Conservation (phyloP, 1,140 invertebrate genomes). For the Hermetia illucens region DNA sequence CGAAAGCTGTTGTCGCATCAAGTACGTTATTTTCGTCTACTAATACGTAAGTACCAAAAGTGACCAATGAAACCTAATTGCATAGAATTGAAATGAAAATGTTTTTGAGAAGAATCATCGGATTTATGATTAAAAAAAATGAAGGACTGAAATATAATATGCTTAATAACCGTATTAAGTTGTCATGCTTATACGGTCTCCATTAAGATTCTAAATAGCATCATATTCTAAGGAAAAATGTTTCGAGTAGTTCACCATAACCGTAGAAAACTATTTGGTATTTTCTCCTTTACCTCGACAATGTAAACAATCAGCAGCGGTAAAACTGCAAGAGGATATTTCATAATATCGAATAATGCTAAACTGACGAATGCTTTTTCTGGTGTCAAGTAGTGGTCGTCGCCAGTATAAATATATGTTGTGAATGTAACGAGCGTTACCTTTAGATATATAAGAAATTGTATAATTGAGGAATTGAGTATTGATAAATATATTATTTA, state of each 20-base stretch:
- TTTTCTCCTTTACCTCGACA: slow-evolving; percentile 44
- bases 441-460: no score
- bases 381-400: slow-evolving; percentile 51
- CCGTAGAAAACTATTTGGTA: no score
- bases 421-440: slow-evolving; percentile 78
- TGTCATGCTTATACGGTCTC: no score
- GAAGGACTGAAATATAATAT: no score
- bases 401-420: slow-evolving; percentile 56
- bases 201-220: no score
- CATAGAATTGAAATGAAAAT: not conserved
- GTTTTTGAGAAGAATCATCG: not conserved
- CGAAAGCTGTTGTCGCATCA: slow-evolving; percentile 85
- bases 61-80: slow-evolving; percentile 70
- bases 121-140: no score
- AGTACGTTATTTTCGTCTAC: slow-evolving; percentile 69
- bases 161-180: no score
- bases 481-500: no score
- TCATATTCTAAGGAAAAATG: no score
- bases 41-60: slow-evolving; percentile 83
- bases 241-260: no score
- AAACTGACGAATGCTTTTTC: slow-evolving; percentile 75
- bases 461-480: no score
- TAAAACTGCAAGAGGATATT: slow-evolving; percentile 57
- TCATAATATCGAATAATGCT: slow-evolving; percentile 71
- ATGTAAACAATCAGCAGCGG: slow-evolving; percentile 52